Conservation (phyloP, 1,140 invertebrate genomes). For the Diprion similis region DNA sequence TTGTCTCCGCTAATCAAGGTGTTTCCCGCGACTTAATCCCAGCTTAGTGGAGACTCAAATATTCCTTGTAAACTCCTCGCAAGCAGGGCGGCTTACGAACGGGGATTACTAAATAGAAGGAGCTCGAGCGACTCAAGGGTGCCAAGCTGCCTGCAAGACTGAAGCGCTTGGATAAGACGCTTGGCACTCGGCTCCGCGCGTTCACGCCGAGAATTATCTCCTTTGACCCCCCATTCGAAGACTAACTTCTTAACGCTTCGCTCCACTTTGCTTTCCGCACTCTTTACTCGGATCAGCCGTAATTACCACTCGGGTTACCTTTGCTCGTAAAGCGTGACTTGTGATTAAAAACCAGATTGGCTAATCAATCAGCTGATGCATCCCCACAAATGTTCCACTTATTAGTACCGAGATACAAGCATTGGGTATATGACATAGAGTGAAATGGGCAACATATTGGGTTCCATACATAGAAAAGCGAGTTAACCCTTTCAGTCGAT, state of each 20-base stretch:
- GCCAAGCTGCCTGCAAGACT: background rate
- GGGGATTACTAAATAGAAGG: slow-evolving; percentile 13
- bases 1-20: slow-evolving; percentile 56
- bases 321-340: too few species aligned
- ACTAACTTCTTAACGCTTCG: slow-evolving; percentile 9
- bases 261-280: background rate
- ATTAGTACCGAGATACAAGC: too few species aligned
- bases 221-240: slow-evolving; percentile 31
- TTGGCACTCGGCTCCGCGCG: too few species aligned
- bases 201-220: slow-evolving; percentile 36
- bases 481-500: too few species aligned
- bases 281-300: too few species aligned
- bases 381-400: too few species aligned
- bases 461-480: too few species aligned
- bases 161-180: background rate
- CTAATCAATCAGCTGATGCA: too few species aligned
- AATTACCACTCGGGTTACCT: too few species aligned
- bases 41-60: slow-evolving; percentile 57
- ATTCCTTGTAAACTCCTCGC: slow-evolving; percentile 56
- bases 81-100: slow-evolving; percentile 15
- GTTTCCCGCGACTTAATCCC: slow-evolving; percentile 53
- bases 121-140: background rate
- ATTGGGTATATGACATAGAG: too few species aligned
- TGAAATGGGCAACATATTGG: too few species aligned
- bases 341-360: too few species aligned